Evolutionary conservation across 2,113 vertebrate species (phyloP).

Genomic region (Oxyruncus cristatus): DNA sequence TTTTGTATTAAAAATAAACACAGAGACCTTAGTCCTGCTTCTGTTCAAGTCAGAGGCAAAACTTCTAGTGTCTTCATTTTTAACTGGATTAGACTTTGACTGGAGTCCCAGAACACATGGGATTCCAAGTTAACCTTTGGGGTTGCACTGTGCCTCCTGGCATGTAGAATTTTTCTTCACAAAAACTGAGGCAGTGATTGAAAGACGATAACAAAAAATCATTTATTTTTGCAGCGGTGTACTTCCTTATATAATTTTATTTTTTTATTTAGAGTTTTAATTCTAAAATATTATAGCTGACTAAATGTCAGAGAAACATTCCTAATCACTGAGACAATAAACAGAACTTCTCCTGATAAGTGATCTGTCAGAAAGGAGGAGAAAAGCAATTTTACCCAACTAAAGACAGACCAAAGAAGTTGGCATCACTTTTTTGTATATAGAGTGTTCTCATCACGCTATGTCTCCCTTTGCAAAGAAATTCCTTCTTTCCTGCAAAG

Average conservation of each 20-base stretch:
- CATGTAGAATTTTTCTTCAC: not conserved
- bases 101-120: not conserved
- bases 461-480: not conserved
- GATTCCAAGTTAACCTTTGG: not conserved
- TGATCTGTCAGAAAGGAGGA: not conserved
- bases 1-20: not conserved
- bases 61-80: not conserved
- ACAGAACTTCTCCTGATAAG: not conserved
- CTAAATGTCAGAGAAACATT: not conserved
- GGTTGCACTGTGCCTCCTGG: not conserved
- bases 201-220: not conserved
- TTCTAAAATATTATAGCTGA: not conserved
- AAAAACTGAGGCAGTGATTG: not conserved
- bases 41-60: not conserved
- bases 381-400: not conserved
- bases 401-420: not conserved
- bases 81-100: not conserved
- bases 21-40: not conserved
- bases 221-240: not conserved
- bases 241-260: not conserved
- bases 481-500: not conserved
- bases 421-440: not conserved
- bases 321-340: not conserved
- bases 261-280: not conserved
- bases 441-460: not conserved